Conservation (phyloP, 2,888 invertebrate genomes). For the Mythimna pallens region DNA sequence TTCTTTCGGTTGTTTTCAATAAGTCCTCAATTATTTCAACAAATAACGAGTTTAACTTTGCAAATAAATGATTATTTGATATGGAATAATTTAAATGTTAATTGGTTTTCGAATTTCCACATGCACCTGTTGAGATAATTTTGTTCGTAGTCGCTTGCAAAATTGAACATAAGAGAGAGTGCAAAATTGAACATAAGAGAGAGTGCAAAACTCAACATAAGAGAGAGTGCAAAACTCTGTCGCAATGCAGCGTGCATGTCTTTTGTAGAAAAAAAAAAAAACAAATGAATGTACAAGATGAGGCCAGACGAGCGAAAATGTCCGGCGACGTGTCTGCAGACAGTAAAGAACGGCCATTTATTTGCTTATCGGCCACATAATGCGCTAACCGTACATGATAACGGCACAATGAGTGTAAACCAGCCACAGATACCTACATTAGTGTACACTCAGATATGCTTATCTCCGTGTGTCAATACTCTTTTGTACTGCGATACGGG, state of each 20-base stretch:
- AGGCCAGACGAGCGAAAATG: conserved; percentile 62
- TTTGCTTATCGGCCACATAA: conserved; percentile 88
- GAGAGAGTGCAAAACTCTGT: conserved; percentile 43
- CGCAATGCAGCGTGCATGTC: conserved; percentile 45
- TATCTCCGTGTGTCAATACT: conserved; percentile 89
- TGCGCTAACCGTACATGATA: conserved; percentile 87
- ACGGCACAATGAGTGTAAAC: conserved; percentile 88
- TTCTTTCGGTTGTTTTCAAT: neutral
- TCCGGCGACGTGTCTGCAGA: conserved; percentile 68
- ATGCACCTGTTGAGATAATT: conserved; percentile 21
- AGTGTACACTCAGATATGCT: conserved; percentile 86
- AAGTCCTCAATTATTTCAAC: conserved; percentile 10
- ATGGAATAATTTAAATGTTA: conserved; percentile 27
- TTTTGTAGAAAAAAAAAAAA: conserved; percentile 40
- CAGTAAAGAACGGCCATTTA: conserved; percentile 77
- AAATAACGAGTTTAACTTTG: conserved; percentile 15
- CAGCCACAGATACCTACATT: conserved; percentile 83
- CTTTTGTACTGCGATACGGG: conserved; percentile 89
- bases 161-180: conserved; percentile 29
- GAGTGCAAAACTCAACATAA: conserved; percentile 32
- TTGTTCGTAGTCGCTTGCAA: conserved; percentile 16
- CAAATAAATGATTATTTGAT: conserved; percentile 14
- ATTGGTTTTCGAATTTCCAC: conserved; percentile 15
- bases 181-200: conserved; percentile 25
- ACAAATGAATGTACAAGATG: conserved; percentile 50